A percentile compares a stretch with the other conserved stretches of the same genome.
Conservation (phyloP, 2,888 invertebrate species). For the Periphyllus acericola region DNA sequence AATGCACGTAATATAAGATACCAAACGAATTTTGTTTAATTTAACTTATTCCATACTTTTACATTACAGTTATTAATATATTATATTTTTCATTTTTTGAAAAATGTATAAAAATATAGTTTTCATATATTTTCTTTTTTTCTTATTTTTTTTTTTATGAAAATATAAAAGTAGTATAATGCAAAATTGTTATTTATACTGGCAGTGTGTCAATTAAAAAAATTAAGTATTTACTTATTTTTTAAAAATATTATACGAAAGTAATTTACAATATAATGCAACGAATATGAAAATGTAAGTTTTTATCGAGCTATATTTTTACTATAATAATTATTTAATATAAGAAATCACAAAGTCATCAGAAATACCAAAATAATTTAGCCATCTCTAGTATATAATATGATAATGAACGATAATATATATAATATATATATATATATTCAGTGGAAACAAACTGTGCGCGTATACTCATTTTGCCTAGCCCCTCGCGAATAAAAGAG, state of each 20-base stretch:
- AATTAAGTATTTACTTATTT: conserved; percentile 59
- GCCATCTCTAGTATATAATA: conserved; percentile 22
- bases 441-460: conserved; percentile 9
- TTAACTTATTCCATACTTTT: conserved; percentile 45
- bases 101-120: conserved; percentile 59
- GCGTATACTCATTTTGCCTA: conserved; percentile 7
- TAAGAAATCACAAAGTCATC: conserved; percentile 54
- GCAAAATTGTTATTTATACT: conserved; percentile 60
- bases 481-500: not conserved
- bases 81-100: conserved; percentile 32
- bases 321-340: conserved; percentile 34
- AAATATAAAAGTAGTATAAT: conserved; percentile 62
- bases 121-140: conserved; percentile 37
- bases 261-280: conserved; percentile 44
- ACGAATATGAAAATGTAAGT: conserved; percentile 43
- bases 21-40: conserved; percentile 24
- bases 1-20: conserved; percentile 17
- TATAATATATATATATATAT: not conserved
- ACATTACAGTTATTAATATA: conserved; percentile 43
- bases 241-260: conserved; percentile 56
- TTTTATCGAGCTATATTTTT: conserved; percentile 1
- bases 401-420: not conserved
- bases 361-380: conserved; percentile 55
- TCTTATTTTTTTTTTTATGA: conserved; percentile 56
- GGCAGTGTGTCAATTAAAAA: conserved; percentile 60